Percentiles rank a stretch among this genome's conserved stretches.
Conservation (phyloP, 2,888 invertebrate species). For the Dimorphilus gyrociliatus region DNA sequence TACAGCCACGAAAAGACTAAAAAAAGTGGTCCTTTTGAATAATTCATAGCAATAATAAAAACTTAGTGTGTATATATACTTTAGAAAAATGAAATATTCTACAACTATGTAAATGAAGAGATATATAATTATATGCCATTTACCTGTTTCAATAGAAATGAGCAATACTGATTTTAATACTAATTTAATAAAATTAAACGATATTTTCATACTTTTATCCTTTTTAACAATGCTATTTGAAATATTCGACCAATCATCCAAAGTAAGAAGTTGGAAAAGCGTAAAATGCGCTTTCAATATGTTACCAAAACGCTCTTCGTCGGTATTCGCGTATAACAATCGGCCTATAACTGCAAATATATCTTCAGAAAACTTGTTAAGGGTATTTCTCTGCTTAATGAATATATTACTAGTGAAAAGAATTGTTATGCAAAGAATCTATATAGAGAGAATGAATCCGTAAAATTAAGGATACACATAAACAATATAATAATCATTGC, state of each 20-base stretch:
- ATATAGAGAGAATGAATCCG: too few species aligned
- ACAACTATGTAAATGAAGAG: constrained; percentile 22
- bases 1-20: constrained; percentile 25
- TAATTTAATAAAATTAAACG: neutral
- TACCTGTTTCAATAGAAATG: constrained; percentile 5
- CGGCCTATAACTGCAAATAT: constrained; percentile 29
- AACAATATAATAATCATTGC: constrained; percentile 21
- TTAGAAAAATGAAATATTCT: constrained; percentile 26
- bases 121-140: constrained; percentile 17
- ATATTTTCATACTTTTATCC: constrained; percentile 5
- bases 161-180: neutral
- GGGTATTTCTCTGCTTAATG: too few species aligned
- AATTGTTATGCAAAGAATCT: too few species aligned
- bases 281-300: constrained; percentile 15
- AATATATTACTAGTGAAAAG: too few species aligned
- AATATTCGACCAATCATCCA: constrained; percentile 19
- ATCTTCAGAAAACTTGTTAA: constrained; percentile 9
- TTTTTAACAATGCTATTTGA: constrained; percentile 10
- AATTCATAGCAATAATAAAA: too few species aligned
- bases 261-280: constrained; percentile 17
- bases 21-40: too few species aligned
- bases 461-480: constrained; percentile 15
- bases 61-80: constrained; percentile 13
- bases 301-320: constrained; percentile 17
- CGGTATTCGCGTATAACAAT: constrained; percentile 17